phyloP scores from a whole-genome alignment of 2,797 vertebrate species.

The Phrynocephalus vlangalii region DNA sequence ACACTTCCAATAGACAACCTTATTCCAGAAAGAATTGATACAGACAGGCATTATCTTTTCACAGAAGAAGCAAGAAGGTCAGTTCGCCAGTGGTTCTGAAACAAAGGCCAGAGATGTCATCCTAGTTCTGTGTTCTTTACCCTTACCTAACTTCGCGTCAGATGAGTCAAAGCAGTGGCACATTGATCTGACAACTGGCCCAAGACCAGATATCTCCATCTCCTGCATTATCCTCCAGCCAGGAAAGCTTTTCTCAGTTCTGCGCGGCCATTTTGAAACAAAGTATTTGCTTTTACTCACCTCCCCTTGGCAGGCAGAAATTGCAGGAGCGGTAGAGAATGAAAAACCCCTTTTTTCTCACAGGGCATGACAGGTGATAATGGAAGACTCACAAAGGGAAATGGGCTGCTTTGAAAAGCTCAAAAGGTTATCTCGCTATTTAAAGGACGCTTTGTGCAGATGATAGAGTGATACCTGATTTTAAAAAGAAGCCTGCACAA shows the following conservation, averaged over 20 bases:
- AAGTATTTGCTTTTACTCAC: constrained; percentile 54
- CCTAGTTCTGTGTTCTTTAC: neutral
- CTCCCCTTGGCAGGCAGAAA: constrained; percentile 35
- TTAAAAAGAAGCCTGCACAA: constrained; percentile 44
- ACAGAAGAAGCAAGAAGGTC: neutral
- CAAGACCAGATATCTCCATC: neutral
- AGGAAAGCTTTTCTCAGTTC: constrained; percentile 29
- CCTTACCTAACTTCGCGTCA: neutral
- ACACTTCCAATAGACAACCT: neutral
- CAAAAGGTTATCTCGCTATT: constrained; percentile 57
- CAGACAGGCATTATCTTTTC: neutral
- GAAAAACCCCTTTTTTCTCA: constrained; percentile 40
- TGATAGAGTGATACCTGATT: constrained; percentile 48
- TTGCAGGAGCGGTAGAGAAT: constrained; percentile 43
- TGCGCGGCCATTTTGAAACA: constrained; percentile 39
- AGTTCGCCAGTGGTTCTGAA: neutral
- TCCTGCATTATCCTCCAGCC: constrained; percentile 15
- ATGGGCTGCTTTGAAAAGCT: constrained; percentile 61
- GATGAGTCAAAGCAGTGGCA: neutral
- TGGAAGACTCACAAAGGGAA: constrained; percentile 59
- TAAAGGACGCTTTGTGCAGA: constrained; percentile 56
- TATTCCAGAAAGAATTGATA: neutral
- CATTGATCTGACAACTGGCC: neutral
- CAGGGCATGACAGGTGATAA: constrained; percentile 45
- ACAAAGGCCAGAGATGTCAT: neutral